A percentile compares a stretch with the other conserved stretches of the same genome.
Evolutionary conservation across 2,797 vertebrate genomes (phyloP).

Genomic region (Chrysocyon brachyurus): DNA sequence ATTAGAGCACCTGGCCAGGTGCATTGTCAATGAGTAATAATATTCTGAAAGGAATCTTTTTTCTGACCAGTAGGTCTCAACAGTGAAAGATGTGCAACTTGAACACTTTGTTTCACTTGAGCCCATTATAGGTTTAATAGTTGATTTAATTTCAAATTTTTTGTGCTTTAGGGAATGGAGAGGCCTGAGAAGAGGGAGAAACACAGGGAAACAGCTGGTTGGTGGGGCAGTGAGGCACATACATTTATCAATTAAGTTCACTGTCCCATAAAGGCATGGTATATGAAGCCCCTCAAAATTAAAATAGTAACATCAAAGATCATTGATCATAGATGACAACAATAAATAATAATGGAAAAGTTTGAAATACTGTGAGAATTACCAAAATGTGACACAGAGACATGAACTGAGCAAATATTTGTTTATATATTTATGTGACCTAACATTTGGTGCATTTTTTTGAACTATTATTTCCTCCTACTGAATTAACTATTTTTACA

Average conservation of each 20-base stretch:
- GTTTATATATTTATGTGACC: not conserved
- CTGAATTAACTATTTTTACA: not conserved
- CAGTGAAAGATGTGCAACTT: not conserved
- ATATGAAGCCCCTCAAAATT: not conserved
- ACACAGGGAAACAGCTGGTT: not conserved
- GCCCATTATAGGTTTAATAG: not conserved
- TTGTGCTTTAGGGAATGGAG: not conserved
- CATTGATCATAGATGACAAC: not conserved
- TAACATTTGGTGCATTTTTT: not conserved
- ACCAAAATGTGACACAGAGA: not conserved
- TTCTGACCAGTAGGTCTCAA: not conserved
- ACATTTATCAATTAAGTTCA: not conserved
- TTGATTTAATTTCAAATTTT: not conserved
- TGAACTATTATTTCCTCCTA: not conserved
- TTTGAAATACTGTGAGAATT: not conserved
- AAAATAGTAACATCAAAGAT: not conserved
- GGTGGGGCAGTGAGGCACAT: not conserved
- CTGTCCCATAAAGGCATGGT: not conserved
- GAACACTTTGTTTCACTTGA: not conserved
- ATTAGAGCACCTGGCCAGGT: not conserved
- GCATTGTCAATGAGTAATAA: not conserved
- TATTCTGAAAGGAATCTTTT: not conserved
- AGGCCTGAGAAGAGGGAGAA: not conserved
- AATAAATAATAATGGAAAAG: not conserved
- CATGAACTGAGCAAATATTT: not conserved